Percentiles rank a stretch among this genome's conserved stretches.
These are phyloP conservation scores for Pygathrix nemaeus DNA, from an alignment of 2,113 vertebrate genomes.

Conservation along the genomic window DNA sequence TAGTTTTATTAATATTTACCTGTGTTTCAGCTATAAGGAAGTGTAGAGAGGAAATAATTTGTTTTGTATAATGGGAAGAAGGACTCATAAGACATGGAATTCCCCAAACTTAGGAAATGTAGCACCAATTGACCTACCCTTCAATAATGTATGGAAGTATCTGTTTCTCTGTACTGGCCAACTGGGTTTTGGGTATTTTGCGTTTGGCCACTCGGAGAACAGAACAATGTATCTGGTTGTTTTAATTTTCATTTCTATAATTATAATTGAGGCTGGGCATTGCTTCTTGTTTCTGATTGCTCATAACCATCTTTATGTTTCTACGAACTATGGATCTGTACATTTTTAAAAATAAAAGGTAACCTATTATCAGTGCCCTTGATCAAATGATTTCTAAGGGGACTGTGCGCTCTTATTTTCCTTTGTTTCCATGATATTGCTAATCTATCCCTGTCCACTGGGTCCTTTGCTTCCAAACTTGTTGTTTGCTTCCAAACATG, in stretches of 20 bases:
- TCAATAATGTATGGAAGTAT: not conserved
- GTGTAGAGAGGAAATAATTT: not conserved
- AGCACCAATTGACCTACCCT: not conserved
- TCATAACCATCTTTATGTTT: not conserved
- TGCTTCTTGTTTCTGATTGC: constrained; percentile 49
- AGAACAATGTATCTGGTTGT: constrained; percentile 1
- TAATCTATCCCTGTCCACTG: not conserved
- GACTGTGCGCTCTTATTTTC: not conserved
- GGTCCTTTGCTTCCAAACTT: not conserved
- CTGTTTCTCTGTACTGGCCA: not conserved
- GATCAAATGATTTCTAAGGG: not conserved
- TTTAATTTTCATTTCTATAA: constrained; percentile 40
- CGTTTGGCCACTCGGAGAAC: not conserved
- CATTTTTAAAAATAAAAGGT: not conserved
- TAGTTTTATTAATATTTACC: not conserved
- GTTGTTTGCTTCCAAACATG: not conserved
- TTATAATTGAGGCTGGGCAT: not conserved
- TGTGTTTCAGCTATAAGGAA: not conserved
- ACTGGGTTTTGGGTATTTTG: not conserved
- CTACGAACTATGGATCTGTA: not conserved
- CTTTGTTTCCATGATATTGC: not conserved
- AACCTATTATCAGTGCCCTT: not conserved
- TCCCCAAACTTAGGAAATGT: not conserved
- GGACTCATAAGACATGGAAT: not conserved
- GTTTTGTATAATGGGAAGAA: not conserved